phyloP scores from a whole-genome alignment of 2,113 vertebrate species.

The Pelusios castaneus region DNA sequence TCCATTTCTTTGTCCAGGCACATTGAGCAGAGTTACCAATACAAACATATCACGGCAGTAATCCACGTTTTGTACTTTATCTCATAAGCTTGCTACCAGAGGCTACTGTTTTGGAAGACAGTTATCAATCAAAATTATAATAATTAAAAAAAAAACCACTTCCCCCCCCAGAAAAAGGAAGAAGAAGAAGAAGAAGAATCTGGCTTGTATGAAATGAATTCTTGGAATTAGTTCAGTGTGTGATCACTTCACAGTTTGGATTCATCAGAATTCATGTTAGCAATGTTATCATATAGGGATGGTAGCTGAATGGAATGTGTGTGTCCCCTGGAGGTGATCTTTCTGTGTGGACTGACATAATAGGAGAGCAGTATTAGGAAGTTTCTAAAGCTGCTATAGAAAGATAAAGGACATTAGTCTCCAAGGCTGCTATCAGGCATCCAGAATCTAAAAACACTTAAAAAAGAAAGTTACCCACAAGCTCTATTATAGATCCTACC shows the following conservation, averaged over 20 bases:
- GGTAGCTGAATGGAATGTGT: not conserved
- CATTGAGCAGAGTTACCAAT: not conserved
- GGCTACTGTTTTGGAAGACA: not conserved
- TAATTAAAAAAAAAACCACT: not conserved
- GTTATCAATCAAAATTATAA: rapidly evolving
- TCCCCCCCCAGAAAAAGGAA: no score
- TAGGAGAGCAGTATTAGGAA: not conserved
- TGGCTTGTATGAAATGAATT: not conserved
- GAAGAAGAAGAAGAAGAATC: not conserved
- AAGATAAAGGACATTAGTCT: slow-evolving; percentile 30
- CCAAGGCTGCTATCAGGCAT: not conserved
- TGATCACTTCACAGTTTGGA: not conserved
- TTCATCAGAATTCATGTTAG: not conserved
- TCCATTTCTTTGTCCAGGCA: not conserved
- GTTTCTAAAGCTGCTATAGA: slow-evolving; percentile 27
- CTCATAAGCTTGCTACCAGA: not conserved
- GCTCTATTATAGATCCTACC: not conserved
- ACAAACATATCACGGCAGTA: not conserved
- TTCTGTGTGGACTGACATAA: slow-evolving; percentile 6
- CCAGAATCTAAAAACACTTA: not conserved
- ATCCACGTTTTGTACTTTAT: not conserved
- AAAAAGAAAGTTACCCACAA: slow-evolving; percentile 16
- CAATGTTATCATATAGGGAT: not conserved
- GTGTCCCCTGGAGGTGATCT: not conserved
- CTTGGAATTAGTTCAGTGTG: not conserved